Evolutionary conservation across 2,888 invertebrate genomes (phyloP), one percentile per base, ranked within the genome.

Genomic region (Lutraria lutraria): DNA sequence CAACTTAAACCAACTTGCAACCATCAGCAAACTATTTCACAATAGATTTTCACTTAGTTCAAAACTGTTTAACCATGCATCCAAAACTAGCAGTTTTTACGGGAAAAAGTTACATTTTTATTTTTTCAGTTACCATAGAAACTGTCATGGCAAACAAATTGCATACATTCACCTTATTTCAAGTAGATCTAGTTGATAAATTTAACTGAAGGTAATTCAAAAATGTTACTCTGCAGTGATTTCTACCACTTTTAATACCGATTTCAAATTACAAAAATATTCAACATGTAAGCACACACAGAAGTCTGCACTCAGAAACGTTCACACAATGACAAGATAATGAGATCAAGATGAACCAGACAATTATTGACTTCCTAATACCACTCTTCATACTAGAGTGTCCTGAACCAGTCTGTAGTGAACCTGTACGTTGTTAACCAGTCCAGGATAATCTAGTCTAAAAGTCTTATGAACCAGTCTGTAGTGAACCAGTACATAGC

Each of bases 301-400:
- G 13, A 0, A 10, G 3, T 3, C 63, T n/a, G 63, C 25, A 13
- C 63, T 1, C 4, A 68, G 0, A 13, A 10, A 13, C 63, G n/a
- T n/a, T 68, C 63, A 68, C 25, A n/a, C 63, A 68, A 63, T 63
- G 63, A 63, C 21, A 63, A 63, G 63, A 63, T n/a, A 63, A 68
- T 68, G 63, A 68, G 63, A 68, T 68, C 63, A 68, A 68, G 63
- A 68, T 25, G 13, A n/a, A 68, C 25, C 6, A 25, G 63, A 68
- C 63, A 25, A 19, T 25, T 25, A 25, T 25, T 68, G 12, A 25
- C 12, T 68, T 43, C 8, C 2, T 43, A 43, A 43, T 43, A 43
- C 43, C 43, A 43, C 43, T 43, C 43, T 43, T 4, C 43, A 43
- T 43, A 43, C 8, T 8, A 43, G 43, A 4, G 4, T 43, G 2